These are phyloP conservation scores for Mesitornis unicolor DNA, from an alignment of 2,113 vertebrate genomes.

Conservation along the genomic window DNA sequence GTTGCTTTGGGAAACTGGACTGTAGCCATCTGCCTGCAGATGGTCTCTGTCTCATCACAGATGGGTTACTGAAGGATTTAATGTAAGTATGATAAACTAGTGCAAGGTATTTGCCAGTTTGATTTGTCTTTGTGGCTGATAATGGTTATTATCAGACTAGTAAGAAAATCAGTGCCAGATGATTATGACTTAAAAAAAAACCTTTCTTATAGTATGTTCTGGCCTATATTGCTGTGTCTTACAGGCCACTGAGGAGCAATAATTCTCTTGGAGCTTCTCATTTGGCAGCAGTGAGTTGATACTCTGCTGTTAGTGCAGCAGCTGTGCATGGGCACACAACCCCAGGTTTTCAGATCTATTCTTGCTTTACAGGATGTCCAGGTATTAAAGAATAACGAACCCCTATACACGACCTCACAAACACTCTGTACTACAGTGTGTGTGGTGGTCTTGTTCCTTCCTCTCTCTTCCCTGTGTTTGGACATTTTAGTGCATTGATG, in stretches of 20 bases:
- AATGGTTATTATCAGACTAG: fast-evolving
- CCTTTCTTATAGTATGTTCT: background rate
- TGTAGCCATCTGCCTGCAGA: background rate
- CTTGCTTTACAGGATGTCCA: background rate
- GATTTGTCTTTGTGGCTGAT: background rate
- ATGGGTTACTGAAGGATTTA: background rate
- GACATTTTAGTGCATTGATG: background rate
- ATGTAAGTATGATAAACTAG: background rate
- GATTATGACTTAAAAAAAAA: background rate
- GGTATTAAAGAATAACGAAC: background rate
- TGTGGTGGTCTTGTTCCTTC: background rate
- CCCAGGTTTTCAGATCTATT: background rate
- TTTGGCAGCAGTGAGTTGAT: background rate
- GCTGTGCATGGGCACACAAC: background rate
- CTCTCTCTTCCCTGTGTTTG: background rate
- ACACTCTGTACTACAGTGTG: background rate
- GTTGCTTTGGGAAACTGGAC: background rate
- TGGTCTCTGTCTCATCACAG: no score
- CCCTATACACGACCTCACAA: background rate
- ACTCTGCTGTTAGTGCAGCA: background rate
- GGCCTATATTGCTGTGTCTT: background rate
- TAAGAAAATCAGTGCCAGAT: background rate
- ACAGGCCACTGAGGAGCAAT: fast-evolving
- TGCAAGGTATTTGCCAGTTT: no score
- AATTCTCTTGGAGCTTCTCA: background rate